phyloP scores from a whole-genome alignment of 2,888 invertebrate species.

The Polydesmus complanatus region DNA sequence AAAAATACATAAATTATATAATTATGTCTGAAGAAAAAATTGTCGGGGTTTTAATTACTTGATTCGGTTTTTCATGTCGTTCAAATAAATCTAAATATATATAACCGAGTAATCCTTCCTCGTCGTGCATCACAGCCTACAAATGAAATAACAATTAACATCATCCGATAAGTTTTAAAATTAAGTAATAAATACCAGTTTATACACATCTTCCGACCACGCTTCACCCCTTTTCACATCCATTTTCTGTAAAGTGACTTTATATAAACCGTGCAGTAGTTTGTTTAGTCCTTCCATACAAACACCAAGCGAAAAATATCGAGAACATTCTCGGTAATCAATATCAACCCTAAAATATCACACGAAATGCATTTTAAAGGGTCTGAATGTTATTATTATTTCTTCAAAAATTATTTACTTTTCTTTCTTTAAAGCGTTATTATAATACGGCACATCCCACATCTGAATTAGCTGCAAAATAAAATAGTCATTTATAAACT shows the following conservation, averaged over 20 bases:
- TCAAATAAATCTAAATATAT: constrained; percentile 97
- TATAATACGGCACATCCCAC: constrained; percentile 85
- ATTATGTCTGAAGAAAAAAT: neutral
- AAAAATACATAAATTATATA: constrained; percentile 4
- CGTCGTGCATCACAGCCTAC: constrained; percentile 56
- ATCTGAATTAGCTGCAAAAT: constrained; percentile 29
- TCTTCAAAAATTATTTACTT: constrained; percentile 20
- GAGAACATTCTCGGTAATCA: constrained; percentile 35
- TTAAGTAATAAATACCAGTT: constrained; percentile 45
- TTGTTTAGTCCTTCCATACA: constrained; percentile 95
- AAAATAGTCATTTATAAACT: constrained; percentile 8
- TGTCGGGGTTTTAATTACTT: constrained; percentile 31
- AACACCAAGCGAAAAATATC: constrained; percentile 78
- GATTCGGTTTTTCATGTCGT: constrained; percentile 77
- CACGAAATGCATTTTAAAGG: neutral
- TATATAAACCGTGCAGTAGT: constrained; percentile 68
- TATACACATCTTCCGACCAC: constrained; percentile 80
- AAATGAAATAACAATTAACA: neutral
- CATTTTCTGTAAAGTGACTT: constrained; percentile 56
- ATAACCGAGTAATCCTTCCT: constrained; percentile 68
- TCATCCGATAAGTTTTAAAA: neutral
- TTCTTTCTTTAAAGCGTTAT: constrained; percentile 25
- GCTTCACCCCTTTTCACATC: constrained; percentile 64
- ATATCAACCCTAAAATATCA: constrained; percentile 17
- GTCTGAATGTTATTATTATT: neutral